Evolutionary conservation across 1,140 invertebrate genomes (phyloP).

Genomic region (Sinonovacula constricta): DNA sequence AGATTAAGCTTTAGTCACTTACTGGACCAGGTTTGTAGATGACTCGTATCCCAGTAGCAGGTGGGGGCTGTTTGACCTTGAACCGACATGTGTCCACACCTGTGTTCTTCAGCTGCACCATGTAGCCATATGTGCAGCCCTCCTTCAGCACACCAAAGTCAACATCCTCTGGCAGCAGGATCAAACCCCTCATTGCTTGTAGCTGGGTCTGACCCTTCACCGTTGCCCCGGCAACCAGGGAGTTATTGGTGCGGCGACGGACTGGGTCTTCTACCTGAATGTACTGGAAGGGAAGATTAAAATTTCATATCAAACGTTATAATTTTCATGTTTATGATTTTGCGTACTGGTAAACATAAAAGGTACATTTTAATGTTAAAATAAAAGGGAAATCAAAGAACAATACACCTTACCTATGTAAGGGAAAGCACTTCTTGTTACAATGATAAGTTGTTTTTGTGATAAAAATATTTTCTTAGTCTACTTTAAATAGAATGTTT

Average conservation of each 20-base stretch:
- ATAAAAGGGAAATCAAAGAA: too few relatives aligned
- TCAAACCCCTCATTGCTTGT: conserved; percentile 70
- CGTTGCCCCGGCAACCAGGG: conserved; percentile 68
- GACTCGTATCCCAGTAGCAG: conserved; percentile 75
- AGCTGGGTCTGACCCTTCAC: conserved; percentile 64
- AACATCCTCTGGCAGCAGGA: conserved; percentile 73
- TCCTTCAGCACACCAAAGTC: conserved; percentile 77
- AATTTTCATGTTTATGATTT: too few relatives aligned
- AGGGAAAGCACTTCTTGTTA: too few relatives aligned
- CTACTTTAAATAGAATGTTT: too few relatives aligned
- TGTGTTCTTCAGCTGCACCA: conserved; percentile 74
- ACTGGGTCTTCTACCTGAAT: conserved; percentile 75
- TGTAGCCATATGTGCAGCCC: conserved; percentile 73
- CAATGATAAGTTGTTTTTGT: too few relatives aligned
- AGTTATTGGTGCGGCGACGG: conserved; percentile 71
- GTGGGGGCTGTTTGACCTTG: conserved; percentile 77
- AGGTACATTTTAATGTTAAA: too few relatives aligned
- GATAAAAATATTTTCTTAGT: too few relatives aligned
- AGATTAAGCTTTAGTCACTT: conserved; percentile 60
- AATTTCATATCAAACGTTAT: too few relatives aligned
- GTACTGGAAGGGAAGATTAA: conserved; percentile 66
- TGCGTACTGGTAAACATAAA: too few relatives aligned
- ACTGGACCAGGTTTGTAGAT: conserved; percentile 77
- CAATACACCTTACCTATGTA: too few relatives aligned
- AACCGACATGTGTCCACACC: conserved; percentile 77